A percentile compares a stretch with the other conserved stretches of the same genome.
phyloP scores from a whole-genome alignment of 2,797 vertebrate genomes.

The Fistularia commersonii region DNA sequence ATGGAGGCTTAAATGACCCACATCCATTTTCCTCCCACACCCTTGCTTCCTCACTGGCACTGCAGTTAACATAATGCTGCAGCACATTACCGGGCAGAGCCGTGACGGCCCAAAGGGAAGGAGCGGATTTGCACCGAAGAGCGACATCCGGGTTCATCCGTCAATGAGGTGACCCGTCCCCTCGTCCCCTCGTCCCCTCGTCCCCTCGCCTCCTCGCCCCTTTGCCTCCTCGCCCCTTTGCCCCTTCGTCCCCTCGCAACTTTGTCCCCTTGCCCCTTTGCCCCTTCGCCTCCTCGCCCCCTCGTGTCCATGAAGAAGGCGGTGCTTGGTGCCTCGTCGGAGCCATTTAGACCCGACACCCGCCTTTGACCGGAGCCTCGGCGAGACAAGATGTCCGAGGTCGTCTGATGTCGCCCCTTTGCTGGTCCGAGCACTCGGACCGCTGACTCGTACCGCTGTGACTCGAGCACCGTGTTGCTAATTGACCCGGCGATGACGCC shows the following conservation, averaged over 20 bases:
- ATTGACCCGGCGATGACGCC: too few species aligned
- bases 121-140: constrained; percentile 26
- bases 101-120: constrained; percentile 22
- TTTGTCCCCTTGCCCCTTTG: constrained; percentile 34
- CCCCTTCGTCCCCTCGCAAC: constrained; percentile 44
- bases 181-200: constrained; percentile 55
- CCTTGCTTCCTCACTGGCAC: constrained; percentile 35
- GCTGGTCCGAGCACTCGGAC: too few species aligned
- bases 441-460: too few species aligned
- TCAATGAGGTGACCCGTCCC: constrained; percentile 44
- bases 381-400: too few species aligned
- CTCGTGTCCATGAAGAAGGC: too few species aligned
- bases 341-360: too few species aligned
- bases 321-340: too few species aligned
- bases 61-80: constrained; percentile 53
- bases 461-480: too few species aligned
- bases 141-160: constrained; percentile 44
- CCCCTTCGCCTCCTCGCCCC: constrained; percentile 55
- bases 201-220: constrained; percentile 34
- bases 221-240: constrained; percentile 48
- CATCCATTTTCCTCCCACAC: constrained; percentile 66
- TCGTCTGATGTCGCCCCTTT: too few species aligned
- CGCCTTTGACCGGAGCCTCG: too few species aligned
- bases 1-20: constrained; percentile 60
- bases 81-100: constrained; percentile 40